phyloP scores from a whole-genome alignment of 2,797 vertebrate genomes.

The Chaetodon trifasciatus region DNA sequence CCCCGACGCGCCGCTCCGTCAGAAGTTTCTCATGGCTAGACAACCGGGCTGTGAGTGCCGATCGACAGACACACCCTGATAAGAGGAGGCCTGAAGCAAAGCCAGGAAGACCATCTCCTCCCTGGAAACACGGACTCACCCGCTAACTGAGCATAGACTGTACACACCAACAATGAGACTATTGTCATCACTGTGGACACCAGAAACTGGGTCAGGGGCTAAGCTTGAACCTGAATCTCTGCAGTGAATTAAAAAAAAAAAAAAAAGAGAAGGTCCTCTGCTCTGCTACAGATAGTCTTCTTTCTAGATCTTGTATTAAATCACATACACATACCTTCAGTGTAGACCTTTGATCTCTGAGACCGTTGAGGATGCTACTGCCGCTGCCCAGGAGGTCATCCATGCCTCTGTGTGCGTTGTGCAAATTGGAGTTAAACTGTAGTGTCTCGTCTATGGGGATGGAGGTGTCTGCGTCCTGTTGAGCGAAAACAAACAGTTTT shows the following conservation, averaged over 20 bases:
- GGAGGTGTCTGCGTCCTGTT: conserved; percentile 95
- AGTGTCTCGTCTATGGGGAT: conserved; percentile 98
- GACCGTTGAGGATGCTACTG: conserved; percentile 92
- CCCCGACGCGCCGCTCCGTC: conserved; percentile 51
- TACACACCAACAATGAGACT: conserved; percentile 61
- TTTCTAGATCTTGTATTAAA: background rate
- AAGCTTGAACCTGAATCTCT: background rate
- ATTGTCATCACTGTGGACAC: conserved; percentile 54
- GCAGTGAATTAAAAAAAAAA: background rate
- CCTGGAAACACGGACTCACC: conserved; percentile 79
- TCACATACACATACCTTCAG: conserved; percentile 88
- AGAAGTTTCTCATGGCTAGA: conserved; percentile 77
- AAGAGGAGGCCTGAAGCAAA: conserved; percentile 74
- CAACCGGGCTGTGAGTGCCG: conserved; percentile 53
- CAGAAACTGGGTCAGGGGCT: conserved; percentile 39
- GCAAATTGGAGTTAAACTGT: conserved; percentile 93
- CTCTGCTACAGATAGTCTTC: background rate
- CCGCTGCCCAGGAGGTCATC: conserved; percentile 96
- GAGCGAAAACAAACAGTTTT: conserved; percentile 61
- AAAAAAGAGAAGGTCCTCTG: background rate
- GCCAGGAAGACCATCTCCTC: conserved; percentile 85
- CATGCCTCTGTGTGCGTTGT: conserved; percentile 93
- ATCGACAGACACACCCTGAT: conserved; percentile 85
- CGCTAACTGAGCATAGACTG: conserved; percentile 32
- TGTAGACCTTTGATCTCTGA: conserved; percentile 94